phyloP scores from a whole-genome alignment of 2,797 vertebrate species.

The Acanthiza pusilla region DNA sequence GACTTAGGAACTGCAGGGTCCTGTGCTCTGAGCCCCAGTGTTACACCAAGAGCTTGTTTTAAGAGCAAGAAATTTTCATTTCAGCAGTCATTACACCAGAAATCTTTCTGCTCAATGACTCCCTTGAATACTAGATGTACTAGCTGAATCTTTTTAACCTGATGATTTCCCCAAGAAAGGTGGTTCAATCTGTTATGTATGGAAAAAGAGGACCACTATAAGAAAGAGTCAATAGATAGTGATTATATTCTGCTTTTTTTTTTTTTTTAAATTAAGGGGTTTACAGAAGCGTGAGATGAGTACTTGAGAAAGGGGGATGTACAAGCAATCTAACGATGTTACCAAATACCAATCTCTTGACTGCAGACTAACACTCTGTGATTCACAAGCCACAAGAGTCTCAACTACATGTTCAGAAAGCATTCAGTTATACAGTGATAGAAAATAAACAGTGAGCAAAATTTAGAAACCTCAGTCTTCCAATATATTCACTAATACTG shows the following conservation, averaged over 20 bases:
- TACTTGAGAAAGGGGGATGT: not conserved
- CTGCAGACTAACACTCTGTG: not conserved
- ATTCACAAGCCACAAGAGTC: not conserved
- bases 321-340: not conserved
- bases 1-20: not conserved
- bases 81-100: not conserved
- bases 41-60: not conserved
- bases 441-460: not conserved
- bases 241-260: not conserved
- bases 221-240: not conserved
- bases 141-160: not conserved
- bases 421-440: not conserved
- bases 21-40: rapidly evolving
- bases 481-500: not conserved
- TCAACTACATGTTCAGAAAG: not conserved
- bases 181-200: rapidly evolving
- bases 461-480: not conserved
- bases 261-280: not conserved
- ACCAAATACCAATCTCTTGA: not conserved
- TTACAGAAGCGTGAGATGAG: not conserved
- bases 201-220: rapidly evolving
- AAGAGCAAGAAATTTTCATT: not conserved
- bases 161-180: not conserved
- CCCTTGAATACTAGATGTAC: not conserved
- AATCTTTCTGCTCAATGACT: not conserved